These are phyloP conservation scores for Girardinus metallicus DNA, from an alignment of 2,797 vertebrate species.

Conservation along the genomic window DNA sequence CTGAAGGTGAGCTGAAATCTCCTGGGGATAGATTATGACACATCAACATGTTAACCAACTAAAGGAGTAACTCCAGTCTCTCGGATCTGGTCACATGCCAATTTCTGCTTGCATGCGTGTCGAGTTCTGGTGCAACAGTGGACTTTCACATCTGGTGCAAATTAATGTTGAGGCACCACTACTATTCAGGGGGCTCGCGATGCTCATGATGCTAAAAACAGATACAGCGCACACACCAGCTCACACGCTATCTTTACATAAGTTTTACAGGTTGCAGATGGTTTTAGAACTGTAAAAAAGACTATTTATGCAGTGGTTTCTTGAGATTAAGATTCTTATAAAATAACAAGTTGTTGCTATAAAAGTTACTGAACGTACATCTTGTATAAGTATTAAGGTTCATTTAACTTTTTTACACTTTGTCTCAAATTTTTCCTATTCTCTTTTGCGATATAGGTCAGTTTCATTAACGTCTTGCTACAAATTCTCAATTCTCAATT, in stretches of 20 bases:
- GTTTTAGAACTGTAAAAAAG: not conserved
- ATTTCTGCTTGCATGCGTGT: constrained; percentile 54
- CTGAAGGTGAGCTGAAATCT: constrained; percentile 61
- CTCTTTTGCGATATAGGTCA: not conserved
- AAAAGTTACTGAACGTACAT: not conserved
- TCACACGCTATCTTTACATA: not conserved
- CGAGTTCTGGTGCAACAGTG: constrained; percentile 44
- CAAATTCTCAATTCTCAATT: not conserved
- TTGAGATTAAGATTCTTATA: not conserved
- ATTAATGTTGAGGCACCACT: constrained; percentile 68
- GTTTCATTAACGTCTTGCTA: not conserved
- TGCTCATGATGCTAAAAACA: constrained; percentile 73
- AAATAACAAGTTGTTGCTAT: not conserved
- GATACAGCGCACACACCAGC: constrained; percentile 48
- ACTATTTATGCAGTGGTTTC: not conserved
- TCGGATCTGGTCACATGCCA: constrained; percentile 37
- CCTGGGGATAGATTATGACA: constrained; percentile 40
- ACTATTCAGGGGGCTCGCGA: constrained; percentile 65
- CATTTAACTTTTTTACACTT: not conserved
- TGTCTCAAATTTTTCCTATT: not conserved
- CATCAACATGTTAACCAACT: constrained; percentile 47
- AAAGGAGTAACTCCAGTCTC: constrained; percentile 47
- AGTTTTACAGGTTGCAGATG: not conserved
- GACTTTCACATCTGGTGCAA: constrained; percentile 74
- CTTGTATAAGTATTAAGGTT: not conserved